A percentile compares a stretch with the other conserved stretches of the same genome.
Conservation (phyloP, 2,888 invertebrate genomes). For the Hemaris fuciformis region DNA sequence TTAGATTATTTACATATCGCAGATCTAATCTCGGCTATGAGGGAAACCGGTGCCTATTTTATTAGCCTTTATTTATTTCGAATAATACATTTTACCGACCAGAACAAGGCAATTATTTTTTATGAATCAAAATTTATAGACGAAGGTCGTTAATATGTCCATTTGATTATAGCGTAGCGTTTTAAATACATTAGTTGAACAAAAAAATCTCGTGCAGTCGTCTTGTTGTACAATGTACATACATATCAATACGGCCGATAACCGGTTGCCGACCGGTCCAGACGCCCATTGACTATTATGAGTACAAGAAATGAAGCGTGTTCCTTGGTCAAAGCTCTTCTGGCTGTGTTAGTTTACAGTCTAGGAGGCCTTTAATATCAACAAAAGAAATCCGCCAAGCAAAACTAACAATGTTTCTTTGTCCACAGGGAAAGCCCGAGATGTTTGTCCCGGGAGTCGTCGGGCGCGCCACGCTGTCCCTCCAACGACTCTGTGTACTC, state of each 20-base stretch:
- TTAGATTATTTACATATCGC: neutral
- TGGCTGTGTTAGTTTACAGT: neutral
- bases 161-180: neutral
- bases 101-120: neutral
- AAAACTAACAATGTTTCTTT: slow-evolving; percentile 40
- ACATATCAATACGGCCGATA: slow-evolving; percentile 47
- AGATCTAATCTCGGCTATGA: neutral
- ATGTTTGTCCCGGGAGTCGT: slow-evolving; percentile 91
- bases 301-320: neutral
- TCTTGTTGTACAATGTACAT: slow-evolving; percentile 43
- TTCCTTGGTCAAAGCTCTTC: neutral
- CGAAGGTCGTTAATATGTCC: neutral
- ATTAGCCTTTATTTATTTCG: neutral
- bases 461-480: slow-evolving; percentile 87
- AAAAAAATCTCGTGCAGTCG: slow-evolving; percentile 37
- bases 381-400: neutral
- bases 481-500: slow-evolving; percentile 89
- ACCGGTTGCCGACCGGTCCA: slow-evolving; percentile 38
- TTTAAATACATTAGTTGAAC: slow-evolving; percentile 39
- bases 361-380: neutral
- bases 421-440: slow-evolving; percentile 91
- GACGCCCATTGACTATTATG: neutral
- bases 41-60: neutral
- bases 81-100: neutral
- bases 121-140: neutral